Evolutionary conservation across 2,888 invertebrate species (phyloP).

Genomic region (Caenorhabditis zanzibari): DNA sequence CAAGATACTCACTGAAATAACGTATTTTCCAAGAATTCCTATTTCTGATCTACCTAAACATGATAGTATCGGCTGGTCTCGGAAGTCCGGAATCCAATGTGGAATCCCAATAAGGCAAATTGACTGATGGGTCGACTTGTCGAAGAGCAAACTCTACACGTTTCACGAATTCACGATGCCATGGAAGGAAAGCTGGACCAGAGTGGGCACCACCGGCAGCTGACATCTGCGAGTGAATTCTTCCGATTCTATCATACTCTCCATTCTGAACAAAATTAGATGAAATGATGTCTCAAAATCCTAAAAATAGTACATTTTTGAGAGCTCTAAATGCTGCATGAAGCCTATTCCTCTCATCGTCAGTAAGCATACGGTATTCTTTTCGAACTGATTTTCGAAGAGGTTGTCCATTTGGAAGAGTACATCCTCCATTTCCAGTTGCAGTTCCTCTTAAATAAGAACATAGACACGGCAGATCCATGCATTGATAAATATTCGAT

Average conservation of each 20-base stretch:
- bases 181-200: conserved; percentile 81
- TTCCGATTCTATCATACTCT: conserved; percentile 72
- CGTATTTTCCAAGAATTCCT: not conserved
- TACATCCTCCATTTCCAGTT: conserved; percentile 62
- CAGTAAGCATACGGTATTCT: conserved; percentile 81
- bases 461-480: conserved; percentile 81
- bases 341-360: conserved; percentile 78
- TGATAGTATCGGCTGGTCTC: conserved; percentile 73
- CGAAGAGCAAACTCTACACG: conserved; percentile 77
- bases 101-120: conserved; percentile 77
- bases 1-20: conserved; percentile 51
- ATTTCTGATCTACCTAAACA: conserved; percentile 64
- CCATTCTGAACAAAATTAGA: conserved; percentile 60
- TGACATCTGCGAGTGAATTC: conserved; percentile 77
- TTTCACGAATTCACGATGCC: conserved; percentile 80
- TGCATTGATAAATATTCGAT: conserved; percentile 78
- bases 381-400: conserved; percentile 72
- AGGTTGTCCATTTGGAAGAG: conserved; percentile 72
- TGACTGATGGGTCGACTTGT: conserved; percentile 74
- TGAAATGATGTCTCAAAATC: not conserved
- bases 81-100: conserved; percentile 72
- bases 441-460: conserved; percentile 75
- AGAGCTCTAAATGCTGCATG: conserved; percentile 65
- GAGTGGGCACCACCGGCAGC: conserved; percentile 80
- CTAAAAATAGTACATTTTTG: conserved; percentile 62